Evolutionary conservation across 2,113 vertebrate species (phyloP).

Genomic region (Dipodomys spectabilis): DNA sequence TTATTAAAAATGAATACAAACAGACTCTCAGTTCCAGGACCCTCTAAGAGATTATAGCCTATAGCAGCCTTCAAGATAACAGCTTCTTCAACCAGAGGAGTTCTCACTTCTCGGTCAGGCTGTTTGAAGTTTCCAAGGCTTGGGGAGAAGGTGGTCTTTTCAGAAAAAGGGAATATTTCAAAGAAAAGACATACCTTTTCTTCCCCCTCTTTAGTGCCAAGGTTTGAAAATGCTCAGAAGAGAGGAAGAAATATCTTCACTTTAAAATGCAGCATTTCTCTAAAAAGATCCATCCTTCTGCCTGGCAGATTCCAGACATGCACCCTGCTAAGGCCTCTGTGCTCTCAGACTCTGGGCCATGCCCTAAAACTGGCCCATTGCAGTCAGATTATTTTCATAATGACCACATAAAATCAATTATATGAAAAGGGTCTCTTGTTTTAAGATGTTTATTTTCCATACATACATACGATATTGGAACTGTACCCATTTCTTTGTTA

Average conservation of each 20-base stretch:
- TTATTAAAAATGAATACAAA: conserved; percentile 72
- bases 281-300: conserved; percentile 65
- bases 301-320: conserved; percentile 19
- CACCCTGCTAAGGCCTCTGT: not conserved
- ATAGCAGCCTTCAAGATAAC: conserved; percentile 79
- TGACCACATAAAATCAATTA: not conserved
- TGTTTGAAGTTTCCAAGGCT: conserved; percentile 81
- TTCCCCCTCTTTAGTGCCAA: conserved; percentile 75
- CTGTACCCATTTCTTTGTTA: not conserved
- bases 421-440: not conserved
- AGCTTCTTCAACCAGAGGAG: conserved; percentile 76
- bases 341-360: not conserved
- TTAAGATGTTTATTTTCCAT: conserved; percentile 34
- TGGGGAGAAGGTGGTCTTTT: conserved; percentile 75
- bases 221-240: conserved; percentile 78
- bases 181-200: conserved; percentile 74
- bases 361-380: not conserved
- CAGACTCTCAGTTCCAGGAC: conserved; percentile 60
- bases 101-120: conserved; percentile 75
- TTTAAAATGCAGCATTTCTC: conserved; percentile 69
- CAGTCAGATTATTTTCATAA: not conserved
- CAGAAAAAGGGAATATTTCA: conserved; percentile 71
- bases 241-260: conserved; percentile 43
- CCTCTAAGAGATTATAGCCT: conserved; percentile 77
- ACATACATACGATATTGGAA: not conserved